Evolutionary conservation across 1,140 invertebrate species (phyloP).

Genomic region (silkworm (Bombyx mori)): DNA sequence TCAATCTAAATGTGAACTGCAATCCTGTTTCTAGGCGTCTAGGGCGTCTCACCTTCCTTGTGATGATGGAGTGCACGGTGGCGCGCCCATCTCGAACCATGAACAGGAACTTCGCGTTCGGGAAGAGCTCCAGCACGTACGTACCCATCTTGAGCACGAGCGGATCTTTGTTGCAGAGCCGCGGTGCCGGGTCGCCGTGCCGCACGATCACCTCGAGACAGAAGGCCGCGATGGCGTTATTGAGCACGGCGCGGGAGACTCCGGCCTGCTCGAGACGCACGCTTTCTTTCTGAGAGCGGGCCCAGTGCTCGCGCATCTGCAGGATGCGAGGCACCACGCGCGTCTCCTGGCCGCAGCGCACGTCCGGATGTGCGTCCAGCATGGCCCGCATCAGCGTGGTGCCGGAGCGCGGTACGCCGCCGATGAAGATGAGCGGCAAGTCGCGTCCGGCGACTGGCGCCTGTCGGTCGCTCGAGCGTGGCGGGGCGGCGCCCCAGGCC

Average conservation of each 20-base stretch:
- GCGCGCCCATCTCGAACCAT: slow-evolving; percentile 98
- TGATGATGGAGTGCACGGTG: slow-evolving; percentile 97
- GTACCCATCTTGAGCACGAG: slow-evolving; percentile 96
- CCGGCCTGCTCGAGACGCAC: slow-evolving; percentile 93
- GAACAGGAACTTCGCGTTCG: slow-evolving; percentile 95
- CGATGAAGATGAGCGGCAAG: slow-evolving; percentile 97
- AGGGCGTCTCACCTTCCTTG: slow-evolving; percentile 80
- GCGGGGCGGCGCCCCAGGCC: slow-evolving; percentile 17
- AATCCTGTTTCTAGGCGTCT: not conserved
- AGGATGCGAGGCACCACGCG: slow-evolving; percentile 82
- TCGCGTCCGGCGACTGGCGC: slow-evolving; percentile 71
- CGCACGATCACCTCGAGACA: slow-evolving; percentile 96
- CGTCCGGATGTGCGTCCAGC: slow-evolving; percentile 98
- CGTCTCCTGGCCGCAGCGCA: slow-evolving; percentile 89
- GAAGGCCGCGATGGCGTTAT: slow-evolving; percentile 96
- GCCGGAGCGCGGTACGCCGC: slow-evolving; percentile 95
- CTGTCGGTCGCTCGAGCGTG: slow-evolving; percentile 7
- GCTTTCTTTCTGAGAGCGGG: slow-evolving; percentile 92
- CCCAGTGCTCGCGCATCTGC: slow-evolving; percentile 93
- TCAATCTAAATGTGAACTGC: not conserved
- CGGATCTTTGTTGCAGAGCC: slow-evolving; percentile 98
- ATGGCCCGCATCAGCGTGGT: slow-evolving; percentile 98
- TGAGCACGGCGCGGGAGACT: slow-evolving; percentile 91
- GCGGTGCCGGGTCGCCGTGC: slow-evolving; percentile 93
- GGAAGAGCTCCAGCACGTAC: slow-evolving; percentile 84